phyloP scores from a whole-genome alignment of 2,888 invertebrate species.

The Rotaria magnacalcarata region DNA sequence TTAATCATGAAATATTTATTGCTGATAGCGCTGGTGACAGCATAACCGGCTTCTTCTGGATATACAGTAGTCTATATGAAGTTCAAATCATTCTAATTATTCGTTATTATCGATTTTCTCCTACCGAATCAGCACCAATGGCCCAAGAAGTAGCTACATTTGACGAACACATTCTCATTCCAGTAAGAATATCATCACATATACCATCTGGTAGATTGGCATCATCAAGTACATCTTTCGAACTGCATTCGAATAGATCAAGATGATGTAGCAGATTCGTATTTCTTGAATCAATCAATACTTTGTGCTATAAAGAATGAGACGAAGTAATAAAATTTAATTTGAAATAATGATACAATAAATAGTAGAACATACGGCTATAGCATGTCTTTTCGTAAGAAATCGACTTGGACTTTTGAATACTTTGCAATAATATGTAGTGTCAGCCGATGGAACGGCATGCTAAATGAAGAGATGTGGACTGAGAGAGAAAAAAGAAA shows the following conservation, averaged over 20 bases:
- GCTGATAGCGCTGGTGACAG: constrained; percentile 31
- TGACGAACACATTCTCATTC: constrained; percentile 24
- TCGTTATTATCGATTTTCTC: not conserved
- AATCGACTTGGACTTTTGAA: constrained; percentile 8
- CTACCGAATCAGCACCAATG: constrained; percentile 35
- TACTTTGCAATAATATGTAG: constrained; percentile 34
- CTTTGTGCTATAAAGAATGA: not conserved
- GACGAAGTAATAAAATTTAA: too few relatives aligned
- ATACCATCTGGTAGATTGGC: not conserved
- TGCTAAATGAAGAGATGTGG: not conserved
- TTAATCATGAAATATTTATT: constrained; percentile 38
- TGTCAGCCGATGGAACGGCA: not conserved
- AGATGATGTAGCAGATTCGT: constrained; percentile 37
- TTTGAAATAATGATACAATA: not conserved
- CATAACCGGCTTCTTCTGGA: constrained; percentile 33
- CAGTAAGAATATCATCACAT: not conserved
- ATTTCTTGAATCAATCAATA: not conserved
- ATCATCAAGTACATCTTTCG: not conserved
- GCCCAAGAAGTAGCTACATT: constrained; percentile 40
- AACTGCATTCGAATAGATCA: constrained; percentile 39
- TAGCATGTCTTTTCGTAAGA: not conserved
- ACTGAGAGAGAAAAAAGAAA: not conserved
- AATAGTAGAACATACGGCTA: not conserved
- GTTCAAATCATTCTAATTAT: not conserved
- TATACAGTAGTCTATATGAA: not conserved